These are phyloP conservation scores for Epinotia brunnichana DNA, from an alignment of 2,888 invertebrate species.

Conservation along the genomic window DNA sequence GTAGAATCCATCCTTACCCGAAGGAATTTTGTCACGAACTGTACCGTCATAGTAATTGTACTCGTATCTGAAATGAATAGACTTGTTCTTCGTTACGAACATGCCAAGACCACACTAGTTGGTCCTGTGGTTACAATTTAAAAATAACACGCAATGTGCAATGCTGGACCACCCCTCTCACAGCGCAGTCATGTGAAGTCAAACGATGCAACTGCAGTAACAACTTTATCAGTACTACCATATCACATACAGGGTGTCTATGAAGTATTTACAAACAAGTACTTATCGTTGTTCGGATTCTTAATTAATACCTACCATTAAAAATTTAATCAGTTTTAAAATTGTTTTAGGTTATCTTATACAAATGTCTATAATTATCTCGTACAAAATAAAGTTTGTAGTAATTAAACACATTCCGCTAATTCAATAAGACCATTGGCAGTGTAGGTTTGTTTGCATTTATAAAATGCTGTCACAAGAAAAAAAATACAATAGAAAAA, in stretches of 20 bases:
- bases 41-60: not conserved
- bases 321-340: too few species aligned
- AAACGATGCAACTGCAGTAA: not conserved
- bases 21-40: not conserved
- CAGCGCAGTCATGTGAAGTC: not conserved
- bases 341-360: not conserved
- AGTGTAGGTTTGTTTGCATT: too few species aligned
- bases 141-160: not conserved
- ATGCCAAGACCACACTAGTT: constrained; percentile 2
- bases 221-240: not conserved
- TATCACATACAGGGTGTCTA: not conserved
- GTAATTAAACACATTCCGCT: too few species aligned
- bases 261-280: not conserved
- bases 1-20: not conserved
- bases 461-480: too few species aligned
- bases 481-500: too few species aligned
- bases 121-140: not conserved
- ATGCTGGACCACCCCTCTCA: not conserved
- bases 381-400: too few species aligned
- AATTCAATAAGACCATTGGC: too few species aligned
- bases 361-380: too few species aligned
- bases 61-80: not conserved
- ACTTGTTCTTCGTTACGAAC: not conserved
- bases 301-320: too few species aligned
- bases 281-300: not conserved